phyloP scores from a whole-genome alignment of 2,888 invertebrate species.

The Amitus sp. region DNA sequence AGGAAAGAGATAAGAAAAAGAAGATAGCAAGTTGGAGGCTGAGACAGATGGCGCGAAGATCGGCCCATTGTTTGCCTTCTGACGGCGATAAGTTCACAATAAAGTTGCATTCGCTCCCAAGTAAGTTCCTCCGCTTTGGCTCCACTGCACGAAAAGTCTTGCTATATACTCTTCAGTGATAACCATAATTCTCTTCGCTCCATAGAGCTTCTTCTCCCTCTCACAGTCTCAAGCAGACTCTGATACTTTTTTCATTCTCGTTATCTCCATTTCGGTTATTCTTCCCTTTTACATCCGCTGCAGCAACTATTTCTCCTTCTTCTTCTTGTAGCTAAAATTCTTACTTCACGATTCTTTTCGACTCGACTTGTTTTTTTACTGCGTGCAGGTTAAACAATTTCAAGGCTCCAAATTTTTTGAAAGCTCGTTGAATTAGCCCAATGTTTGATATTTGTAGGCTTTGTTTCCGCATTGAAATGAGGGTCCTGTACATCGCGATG shows the following conservation, averaged over 20 bases:
- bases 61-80: conserved; percentile 60
- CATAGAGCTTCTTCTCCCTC: conserved; percentile 40
- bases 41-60: conserved; percentile 59
- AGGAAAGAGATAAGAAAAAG: conserved; percentile 27
- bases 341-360: conserved; percentile 14
- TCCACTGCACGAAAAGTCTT: conserved; percentile 40
- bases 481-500: no score
- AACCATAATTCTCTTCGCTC: conserved; percentile 58
- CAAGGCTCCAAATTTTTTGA: no score
- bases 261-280: conserved; percentile 12
- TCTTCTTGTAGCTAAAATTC: conserved; percentile 11
- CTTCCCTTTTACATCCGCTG: conserved; percentile 19
- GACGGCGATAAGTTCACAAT: conserved; percentile 64
- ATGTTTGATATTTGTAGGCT: background rate
- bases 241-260: conserved; percentile 15
- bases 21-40: conserved; percentile 47
- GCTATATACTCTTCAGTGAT: conserved; percentile 52
- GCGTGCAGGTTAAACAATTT: no score
- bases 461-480: no score
- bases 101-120: conserved; percentile 63
- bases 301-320: conserved; percentile 21
- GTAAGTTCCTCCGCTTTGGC: conserved; percentile 48
- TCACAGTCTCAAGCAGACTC: conserved; percentile 6
- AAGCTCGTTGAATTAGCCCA: background rate
- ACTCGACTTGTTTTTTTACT: conserved; percentile 16